These are phyloP conservation scores for Battus philenor DNA, from an alignment of 1,140 invertebrate species.

Conservation along the genomic window DNA sequence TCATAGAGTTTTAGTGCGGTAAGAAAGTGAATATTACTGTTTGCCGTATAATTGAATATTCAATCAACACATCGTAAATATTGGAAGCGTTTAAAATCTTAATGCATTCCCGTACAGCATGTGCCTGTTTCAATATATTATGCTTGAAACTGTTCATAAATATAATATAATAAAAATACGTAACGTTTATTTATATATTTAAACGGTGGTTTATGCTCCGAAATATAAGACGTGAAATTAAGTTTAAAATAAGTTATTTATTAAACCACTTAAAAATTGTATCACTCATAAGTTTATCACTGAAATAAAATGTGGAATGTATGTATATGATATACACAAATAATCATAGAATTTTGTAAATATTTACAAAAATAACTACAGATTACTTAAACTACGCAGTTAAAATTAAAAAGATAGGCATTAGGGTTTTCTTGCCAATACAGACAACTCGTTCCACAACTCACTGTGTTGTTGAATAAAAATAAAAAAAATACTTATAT, in stretches of 20 bases:
- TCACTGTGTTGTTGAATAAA: neutral
- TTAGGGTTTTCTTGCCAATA: neutral
- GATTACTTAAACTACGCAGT: neutral
- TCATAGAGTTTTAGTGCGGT: neutral
- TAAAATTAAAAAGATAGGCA: neutral
- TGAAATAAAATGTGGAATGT: too few relatives aligned
- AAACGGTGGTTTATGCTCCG: too few relatives aligned
- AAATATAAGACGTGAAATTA: too few relatives aligned
- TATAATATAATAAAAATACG: too few relatives aligned
- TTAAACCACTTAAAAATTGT: too few relatives aligned
- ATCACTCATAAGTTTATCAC: too few relatives aligned
- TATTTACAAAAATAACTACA: neutral
- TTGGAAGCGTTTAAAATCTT: conserved; percentile 18
- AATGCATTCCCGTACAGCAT: conserved; percentile 8
- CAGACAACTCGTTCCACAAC: neutral
- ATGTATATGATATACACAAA: too few relatives aligned
- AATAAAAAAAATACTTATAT: neutral
- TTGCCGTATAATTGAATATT: conserved; percentile 38
- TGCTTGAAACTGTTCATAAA: too few relatives aligned
- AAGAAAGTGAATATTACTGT: conserved; percentile 18
- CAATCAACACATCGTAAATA: conserved; percentile 34
- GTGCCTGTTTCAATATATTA: too few relatives aligned
- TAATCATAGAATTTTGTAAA: too few relatives aligned
- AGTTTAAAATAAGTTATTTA: too few relatives aligned
- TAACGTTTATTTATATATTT: too few relatives aligned